Percentiles rank a stretch among this genome's conserved stretches.
phyloP scores from a whole-genome alignment of 2,888 invertebrate species.

The Panorpa germanica region DNA sequence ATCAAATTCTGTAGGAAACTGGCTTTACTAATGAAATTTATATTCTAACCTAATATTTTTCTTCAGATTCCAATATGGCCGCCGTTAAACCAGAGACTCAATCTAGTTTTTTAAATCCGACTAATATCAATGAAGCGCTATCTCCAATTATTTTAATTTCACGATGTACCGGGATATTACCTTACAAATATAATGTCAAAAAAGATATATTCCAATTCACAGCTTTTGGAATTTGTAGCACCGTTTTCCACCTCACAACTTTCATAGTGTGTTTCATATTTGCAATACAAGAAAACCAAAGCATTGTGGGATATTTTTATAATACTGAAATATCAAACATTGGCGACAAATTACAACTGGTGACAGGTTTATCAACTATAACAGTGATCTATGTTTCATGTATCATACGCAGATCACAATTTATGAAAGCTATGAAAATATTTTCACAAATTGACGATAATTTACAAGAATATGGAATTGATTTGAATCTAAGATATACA shows the following conservation, averaged over 20 bases:
- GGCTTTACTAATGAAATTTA: no score
- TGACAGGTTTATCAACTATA: conserved; percentile 17
- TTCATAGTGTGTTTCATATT: conserved; percentile 18
- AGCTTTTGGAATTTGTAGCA: no score
- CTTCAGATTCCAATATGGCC: no score
- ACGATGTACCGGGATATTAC: conserved; percentile 20
- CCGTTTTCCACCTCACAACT: no score
- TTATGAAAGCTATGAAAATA: conserved; percentile 18
- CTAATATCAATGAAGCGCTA: conserved; percentile 20
- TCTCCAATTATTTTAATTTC: conserved; percentile 18
- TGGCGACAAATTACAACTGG: conserved; percentile 19
- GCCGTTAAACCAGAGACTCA: no score
- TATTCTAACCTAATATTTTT: no score
- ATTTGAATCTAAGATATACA: no score
- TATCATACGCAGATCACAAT: conserved; percentile 17
- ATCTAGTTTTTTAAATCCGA: conserved; percentile 18
- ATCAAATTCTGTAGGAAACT: no score
- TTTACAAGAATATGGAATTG: no score
- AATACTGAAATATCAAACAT: conserved; percentile 21
- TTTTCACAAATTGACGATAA: no score
- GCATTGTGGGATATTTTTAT: conserved; percentile 23
- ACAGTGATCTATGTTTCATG: conserved; percentile 16
- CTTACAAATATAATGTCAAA: no score
- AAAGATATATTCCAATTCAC: no score
- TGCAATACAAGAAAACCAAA: conserved; percentile 19